These are phyloP conservation scores for Amiota communis DNA, from an alignment of 2,888 invertebrate genomes.

Conservation along the genomic window DNA sequence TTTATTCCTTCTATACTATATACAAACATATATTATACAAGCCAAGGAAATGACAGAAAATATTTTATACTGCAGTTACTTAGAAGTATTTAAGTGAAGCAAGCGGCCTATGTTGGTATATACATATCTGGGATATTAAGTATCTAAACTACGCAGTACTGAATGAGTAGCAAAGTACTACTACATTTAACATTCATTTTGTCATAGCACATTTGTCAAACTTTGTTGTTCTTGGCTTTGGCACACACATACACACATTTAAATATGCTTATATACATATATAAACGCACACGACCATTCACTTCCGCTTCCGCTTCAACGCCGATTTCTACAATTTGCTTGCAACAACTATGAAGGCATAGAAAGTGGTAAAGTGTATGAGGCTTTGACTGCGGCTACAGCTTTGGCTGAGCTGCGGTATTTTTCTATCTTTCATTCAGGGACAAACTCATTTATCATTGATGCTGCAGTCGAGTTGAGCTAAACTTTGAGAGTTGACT, in stretches of 20 bases:
- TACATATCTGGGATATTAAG: constrained; percentile 38
- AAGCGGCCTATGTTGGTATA: too few relatives aligned
- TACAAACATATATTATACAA: not conserved
- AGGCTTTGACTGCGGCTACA: not conserved
- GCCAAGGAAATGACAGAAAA: not conserved
- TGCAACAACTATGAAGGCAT: constrained; percentile 7
- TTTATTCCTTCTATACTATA: too few relatives aligned
- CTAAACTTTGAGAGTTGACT: not conserved
- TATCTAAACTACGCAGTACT: not conserved
- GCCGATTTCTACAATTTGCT: too few relatives aligned
- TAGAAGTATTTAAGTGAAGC: not conserved
- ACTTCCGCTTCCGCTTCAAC: constrained; percentile 7
- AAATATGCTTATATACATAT: not conserved
- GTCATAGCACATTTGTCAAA: constrained; percentile 58
- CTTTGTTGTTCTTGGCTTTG: constrained; percentile 42
- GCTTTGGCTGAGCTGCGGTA: constrained; percentile 36
- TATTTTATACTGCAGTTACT: not conserved
- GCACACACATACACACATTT: constrained; percentile 9
- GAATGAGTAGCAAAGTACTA: not conserved
- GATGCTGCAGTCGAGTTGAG: constrained; percentile 54
- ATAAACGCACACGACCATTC: not conserved
- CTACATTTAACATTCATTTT: constrained; percentile 10
- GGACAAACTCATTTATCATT: constrained; percentile 62
- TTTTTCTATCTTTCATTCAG: constrained; percentile 61
- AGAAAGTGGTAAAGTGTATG: too few relatives aligned